Percentiles rank a stretch among this genome's conserved stretches.
Conservation (phyloP, 2,888 invertebrate genomes). For the Acleris laterana region DNA sequence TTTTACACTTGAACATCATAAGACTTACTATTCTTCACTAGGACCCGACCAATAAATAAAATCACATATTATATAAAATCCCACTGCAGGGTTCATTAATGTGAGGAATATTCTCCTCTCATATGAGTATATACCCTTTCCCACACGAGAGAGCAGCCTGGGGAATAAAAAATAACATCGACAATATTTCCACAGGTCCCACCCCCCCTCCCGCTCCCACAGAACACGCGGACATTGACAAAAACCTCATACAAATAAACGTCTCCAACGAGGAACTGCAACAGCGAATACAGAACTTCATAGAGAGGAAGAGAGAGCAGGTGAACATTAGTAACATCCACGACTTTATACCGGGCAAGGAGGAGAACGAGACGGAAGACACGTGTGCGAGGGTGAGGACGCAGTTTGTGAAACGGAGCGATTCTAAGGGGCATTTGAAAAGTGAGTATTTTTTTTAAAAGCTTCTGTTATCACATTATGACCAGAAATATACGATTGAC, state of each 20-base stretch:
- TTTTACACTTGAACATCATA: too few species aligned
- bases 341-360: conserved; percentile 86
- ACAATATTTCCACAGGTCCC: neutral
- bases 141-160: neutral
- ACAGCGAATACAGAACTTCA: conserved; percentile 89
- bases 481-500: too few species aligned
- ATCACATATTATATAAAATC: too few species aligned
- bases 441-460: conserved; percentile 83
- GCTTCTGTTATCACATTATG: too few species aligned
- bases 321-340: conserved; percentile 88
- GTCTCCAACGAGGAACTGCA: conserved; percentile 87
- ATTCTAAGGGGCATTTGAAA: conserved; percentile 92
- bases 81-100: too few species aligned
- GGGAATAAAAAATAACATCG: neutral
- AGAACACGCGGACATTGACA: conserved; percentile 53
- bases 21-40: too few species aligned
- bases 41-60: too few species aligned
- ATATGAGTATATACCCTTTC: too few species aligned
- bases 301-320: conserved; percentile 90
- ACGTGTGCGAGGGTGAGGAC: conserved; percentile 92
- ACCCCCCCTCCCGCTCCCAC: conserved; percentile 39
- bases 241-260: conserved; percentile 86
- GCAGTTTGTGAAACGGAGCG: conserved; percentile 87
- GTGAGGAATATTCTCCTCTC: too few species aligned
- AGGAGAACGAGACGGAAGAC: conserved; percentile 64